Base-by-base conservation (phyloP, 2,113 vertebrate species). In the Pteropus alecto region DNA sequence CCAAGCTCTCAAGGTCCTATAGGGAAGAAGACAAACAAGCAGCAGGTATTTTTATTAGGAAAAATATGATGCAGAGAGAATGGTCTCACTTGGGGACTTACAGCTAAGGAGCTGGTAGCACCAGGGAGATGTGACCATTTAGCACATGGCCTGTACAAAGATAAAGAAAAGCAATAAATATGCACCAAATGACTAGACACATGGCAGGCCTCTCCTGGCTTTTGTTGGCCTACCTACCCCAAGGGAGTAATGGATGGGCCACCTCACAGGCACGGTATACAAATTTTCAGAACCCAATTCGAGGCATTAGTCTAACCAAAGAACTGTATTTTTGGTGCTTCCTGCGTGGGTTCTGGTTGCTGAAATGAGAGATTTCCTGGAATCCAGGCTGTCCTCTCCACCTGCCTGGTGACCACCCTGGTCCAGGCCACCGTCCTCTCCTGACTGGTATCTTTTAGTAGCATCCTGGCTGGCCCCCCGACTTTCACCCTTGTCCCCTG, bases 181-280 rank as follows among this genome's bases (percentile, higher is more conserved):
- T 0, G 5, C 5, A 7, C 71, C 22, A 2, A 3, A 38, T 0
- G 56, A 19, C 21, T 0, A 16, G 76, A 51, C 1, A 0, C 26
- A 16, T 7, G 12, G n/a, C 12, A 21, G 68, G 38, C 28, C 7
- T 19, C 48, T 43, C 76, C 35, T 46, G 7, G 33, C 13, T 43
- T 38, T 22, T 9, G 0, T 6, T 14, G 5, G 24, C n/a, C 81
- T 12, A 12, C 15, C 35, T 6, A 5, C 22, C 48, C 51, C 24
- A 24, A n/a, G 46, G n/a, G 43, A 43, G 26, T 33, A 65, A 56
- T 0, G 48, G 30, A 46, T 14, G 7, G 54, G 54, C 3, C 9
- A 0, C 46, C 30, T 48, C 73, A 7, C 26, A 12, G 38, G 28
- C 19, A 16, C 30, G 60, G 9, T 46, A 74, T 7, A 19, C 60